These are phyloP conservation scores for Platycheirus albimanus DNA, from an alignment of 2,888 invertebrate species.

Conservation along the genomic window DNA sequence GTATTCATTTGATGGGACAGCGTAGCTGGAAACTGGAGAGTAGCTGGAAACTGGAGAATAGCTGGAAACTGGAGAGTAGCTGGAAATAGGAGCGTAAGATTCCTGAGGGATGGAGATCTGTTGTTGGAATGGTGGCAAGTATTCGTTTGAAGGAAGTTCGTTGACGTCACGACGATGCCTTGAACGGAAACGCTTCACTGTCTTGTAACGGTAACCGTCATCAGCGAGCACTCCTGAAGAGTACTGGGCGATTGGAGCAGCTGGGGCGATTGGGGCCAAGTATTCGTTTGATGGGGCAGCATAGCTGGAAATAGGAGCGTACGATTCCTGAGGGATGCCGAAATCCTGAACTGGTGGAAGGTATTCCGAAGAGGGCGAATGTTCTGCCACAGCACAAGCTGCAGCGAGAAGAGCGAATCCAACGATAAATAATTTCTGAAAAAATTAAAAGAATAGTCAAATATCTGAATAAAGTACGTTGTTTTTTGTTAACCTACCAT, in stretches of 20 bases:
- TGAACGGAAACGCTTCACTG: slow-evolving; percentile 69
- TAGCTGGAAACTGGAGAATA: too few species aligned
- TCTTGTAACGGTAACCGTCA: slow-evolving; percentile 79
- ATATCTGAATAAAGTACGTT: background rate
- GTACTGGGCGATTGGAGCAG: slow-evolving; percentile 79
- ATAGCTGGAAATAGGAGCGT: slow-evolving; percentile 34
- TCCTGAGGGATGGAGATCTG: slow-evolving; percentile 3
- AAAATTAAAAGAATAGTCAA: background rate
- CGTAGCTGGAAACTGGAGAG: too few species aligned
- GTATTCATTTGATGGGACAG: background rate
- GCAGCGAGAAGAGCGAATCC: slow-evolving; percentile 41
- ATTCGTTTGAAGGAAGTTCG: slow-evolving; percentile 69
- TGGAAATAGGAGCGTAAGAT: background rate
- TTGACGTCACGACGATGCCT: slow-evolving; percentile 76
- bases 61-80: too few species aligned
- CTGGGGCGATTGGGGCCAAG: slow-evolving; percentile 65
- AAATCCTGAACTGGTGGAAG: slow-evolving; percentile 70
- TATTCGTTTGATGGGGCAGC: slow-evolving; percentile 53
- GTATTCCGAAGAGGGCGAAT: slow-evolving; percentile 66
- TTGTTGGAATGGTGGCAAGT: slow-evolving; percentile 67
- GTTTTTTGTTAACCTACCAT: slow-evolving; percentile 43
- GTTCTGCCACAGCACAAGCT: slow-evolving; percentile 33
- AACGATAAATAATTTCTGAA: slow-evolving; percentile 52
- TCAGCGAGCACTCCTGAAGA: slow-evolving; percentile 77
- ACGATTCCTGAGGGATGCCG: slow-evolving; percentile 9